Evolutionary conservation across 1,140 invertebrate species (phyloP).

Genomic region (Nephotettix cincticeps): DNA sequence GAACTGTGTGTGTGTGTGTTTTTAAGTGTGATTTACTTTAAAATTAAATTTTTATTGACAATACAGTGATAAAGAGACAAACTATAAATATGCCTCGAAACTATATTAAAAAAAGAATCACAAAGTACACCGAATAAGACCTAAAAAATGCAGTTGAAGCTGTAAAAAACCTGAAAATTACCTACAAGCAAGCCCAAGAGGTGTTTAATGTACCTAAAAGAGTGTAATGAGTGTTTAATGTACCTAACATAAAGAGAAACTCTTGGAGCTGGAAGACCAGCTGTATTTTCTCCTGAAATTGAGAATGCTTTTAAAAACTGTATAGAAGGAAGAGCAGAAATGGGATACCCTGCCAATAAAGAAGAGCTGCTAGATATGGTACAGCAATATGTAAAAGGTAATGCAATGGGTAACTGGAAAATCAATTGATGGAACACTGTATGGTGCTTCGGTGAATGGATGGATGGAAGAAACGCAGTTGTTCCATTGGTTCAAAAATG

Average conservation of each 20-base stretch:
- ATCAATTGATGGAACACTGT: too few relatives aligned
- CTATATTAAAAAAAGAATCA: background rate
- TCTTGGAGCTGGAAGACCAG: conserved; percentile 36
- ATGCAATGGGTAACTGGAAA: conserved; percentile 17
- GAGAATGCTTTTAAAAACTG: conserved; percentile 39
- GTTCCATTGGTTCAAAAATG: too few relatives aligned
- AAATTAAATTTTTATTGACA: too few relatives aligned
- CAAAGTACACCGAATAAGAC: conserved; percentile 34
- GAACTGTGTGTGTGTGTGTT: too few relatives aligned
- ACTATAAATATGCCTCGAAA: background rate
- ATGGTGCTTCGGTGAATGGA: too few relatives aligned
- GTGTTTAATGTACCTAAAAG: conserved; percentile 27
- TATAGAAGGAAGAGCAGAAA: conserved; percentile 43
- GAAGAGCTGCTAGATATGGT: conserved; percentile 42
- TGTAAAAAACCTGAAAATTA: conserved; percentile 35
- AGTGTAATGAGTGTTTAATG: conserved; percentile 38
- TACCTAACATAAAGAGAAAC: conserved; percentile 35
- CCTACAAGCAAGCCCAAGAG: background rate
- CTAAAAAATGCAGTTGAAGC: conserved; percentile 36
- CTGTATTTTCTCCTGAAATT: conserved; percentile 36
- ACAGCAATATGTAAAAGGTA: conserved; percentile 41
- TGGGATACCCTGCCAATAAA: conserved; percentile 43
- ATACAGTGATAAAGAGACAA: too few relatives aligned
- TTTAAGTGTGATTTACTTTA: too few relatives aligned
- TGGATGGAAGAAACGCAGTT: too few relatives aligned